Conservation (phyloP, 2,888 invertebrate genomes). For the Bombyx huttoni region DNA sequence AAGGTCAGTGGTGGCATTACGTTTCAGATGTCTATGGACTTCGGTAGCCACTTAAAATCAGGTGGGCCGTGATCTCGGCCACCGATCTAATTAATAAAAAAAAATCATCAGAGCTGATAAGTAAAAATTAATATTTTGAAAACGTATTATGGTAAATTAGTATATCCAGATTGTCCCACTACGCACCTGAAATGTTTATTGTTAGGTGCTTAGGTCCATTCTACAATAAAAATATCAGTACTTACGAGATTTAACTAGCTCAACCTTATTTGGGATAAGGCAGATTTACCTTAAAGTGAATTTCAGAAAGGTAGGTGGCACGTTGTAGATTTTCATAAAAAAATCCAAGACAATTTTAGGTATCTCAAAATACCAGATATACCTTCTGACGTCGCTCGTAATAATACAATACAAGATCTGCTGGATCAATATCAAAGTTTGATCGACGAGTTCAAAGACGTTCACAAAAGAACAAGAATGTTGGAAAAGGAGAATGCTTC, state of each 20-base stretch:
- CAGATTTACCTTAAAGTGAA: not conserved
- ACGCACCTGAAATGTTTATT: too few species aligned
- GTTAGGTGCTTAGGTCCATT: too few species aligned
- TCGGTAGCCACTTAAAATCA: too few species aligned
- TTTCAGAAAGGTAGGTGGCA: too few species aligned
- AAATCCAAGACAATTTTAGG: slow-evolving; percentile 19
- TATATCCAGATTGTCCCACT: too few species aligned
- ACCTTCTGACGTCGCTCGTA: slow-evolving; percentile 81
- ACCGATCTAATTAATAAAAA: too few species aligned
- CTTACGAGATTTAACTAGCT: not conserved
- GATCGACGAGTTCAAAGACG: slow-evolving; percentile 85
- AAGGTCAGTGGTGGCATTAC: too few species aligned
- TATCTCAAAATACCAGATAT: slow-evolving; percentile 76
- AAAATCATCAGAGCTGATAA: not conserved
- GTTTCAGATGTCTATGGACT: too few species aligned
- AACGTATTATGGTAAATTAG: not conserved
- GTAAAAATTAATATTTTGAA: not conserved
- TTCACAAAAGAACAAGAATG: slow-evolving; percentile 79
- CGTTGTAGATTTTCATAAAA: too few species aligned
- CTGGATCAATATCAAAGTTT: slow-evolving; percentile 80
- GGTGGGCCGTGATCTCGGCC: too few species aligned
- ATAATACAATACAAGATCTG: slow-evolving; percentile 79
- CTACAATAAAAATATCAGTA: too few species aligned
- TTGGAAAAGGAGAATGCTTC: slow-evolving; percentile 77
- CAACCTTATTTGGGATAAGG: not conserved